These are phyloP conservation scores for Clanis bilineata DNA, from an alignment of 2,888 invertebrate genomes.

Conservation along the genomic window DNA sequence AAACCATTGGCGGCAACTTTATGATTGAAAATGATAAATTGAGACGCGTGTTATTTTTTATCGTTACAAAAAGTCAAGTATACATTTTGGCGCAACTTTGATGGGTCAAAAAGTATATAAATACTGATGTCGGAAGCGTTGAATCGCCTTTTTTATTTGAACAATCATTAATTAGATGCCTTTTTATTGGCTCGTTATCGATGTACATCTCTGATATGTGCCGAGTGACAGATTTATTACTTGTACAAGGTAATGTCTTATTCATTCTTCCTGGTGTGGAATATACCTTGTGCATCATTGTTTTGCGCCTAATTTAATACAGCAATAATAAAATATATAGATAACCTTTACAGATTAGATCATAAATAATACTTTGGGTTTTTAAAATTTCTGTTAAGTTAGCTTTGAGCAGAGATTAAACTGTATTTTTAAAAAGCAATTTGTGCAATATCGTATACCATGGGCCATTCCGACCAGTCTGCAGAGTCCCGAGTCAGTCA, in stretches of 20 bases:
- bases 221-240: conserved; percentile 74
- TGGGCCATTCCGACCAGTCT: too few species aligned
- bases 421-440: too few species aligned
- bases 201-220: conserved; percentile 64
- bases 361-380: too few species aligned
- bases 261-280: conserved; percentile 57
- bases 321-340: neutral
- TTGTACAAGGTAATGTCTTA: conserved; percentile 63
- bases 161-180: conserved; percentile 74
- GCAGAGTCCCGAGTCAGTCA: too few species aligned
- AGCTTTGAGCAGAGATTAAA: too few species aligned
- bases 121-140: conserved; percentile 64
- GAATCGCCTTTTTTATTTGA: conserved; percentile 60
- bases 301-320: conserved; percentile 40
- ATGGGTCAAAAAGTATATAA: conserved; percentile 58
- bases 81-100: conserved; percentile 54
- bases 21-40: conserved; percentile 60
- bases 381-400: too few species aligned
- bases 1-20: conserved; percentile 53
- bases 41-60: conserved; percentile 51
- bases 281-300: conserved; percentile 45
- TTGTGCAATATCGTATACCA: too few species aligned
- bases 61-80: conserved; percentile 51
- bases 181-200: conserved; percentile 68
- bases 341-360: neutral